Evolutionary conservation across 2,113 vertebrate genomes (phyloP).

Genomic region (Gorsachius goisagi): DNA sequence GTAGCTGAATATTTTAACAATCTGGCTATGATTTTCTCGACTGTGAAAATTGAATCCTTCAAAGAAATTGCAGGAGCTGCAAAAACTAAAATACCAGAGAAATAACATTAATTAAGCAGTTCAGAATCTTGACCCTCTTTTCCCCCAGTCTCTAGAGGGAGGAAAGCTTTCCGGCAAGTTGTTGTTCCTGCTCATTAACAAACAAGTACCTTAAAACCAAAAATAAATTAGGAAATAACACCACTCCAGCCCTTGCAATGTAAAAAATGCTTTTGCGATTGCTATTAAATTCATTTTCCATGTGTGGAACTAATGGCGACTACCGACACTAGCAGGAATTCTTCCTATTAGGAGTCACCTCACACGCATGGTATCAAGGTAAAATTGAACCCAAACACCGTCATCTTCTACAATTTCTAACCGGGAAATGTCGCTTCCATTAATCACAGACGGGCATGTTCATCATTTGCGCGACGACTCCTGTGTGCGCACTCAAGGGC

Average conservation of each 20-base stretch:
- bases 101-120: slow-evolving; percentile 51
- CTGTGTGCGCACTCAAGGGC: not conserved
- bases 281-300: not conserved
- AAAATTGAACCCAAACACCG: not conserved
- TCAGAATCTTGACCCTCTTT: slow-evolving; percentile 29
- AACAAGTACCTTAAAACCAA: not conserved
- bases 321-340: not conserved
- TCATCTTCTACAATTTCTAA: not conserved
- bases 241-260: not conserved
- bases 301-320: not conserved
- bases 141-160: not conserved
- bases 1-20: slow-evolving; percentile 78
- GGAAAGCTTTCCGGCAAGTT: not conserved
- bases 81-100: slow-evolving; percentile 43
- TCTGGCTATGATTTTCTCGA: slow-evolving; percentile 64
- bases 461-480: not conserved
- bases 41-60: slow-evolving; percentile 41
- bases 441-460: not conserved
- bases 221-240: not conserved
- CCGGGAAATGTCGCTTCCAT: not conserved
- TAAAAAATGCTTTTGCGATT: slow-evolving; percentile 1
- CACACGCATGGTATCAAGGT: not conserved
- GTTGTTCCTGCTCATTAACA: not conserved
- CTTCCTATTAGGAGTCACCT: not conserved
- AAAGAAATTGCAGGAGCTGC: slow-evolving; percentile 66